Evolutionary conservation across 1,140 invertebrate species (phyloP), one percentile per base, ranked within the genome.

Genomic region (Aporrectodea caliginosa): DNA sequence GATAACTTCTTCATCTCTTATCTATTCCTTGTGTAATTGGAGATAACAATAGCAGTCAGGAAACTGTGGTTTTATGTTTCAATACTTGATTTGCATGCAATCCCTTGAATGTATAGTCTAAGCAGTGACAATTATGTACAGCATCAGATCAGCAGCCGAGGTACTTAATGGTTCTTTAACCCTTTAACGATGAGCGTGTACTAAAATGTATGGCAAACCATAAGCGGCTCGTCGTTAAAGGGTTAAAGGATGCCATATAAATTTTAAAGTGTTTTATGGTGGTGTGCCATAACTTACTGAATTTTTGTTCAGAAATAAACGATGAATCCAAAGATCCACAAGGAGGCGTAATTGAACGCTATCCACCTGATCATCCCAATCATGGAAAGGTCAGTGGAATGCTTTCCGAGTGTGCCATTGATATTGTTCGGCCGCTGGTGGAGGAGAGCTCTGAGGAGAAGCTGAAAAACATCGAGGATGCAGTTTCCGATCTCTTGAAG

Each of bases 351-450:
- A n/a, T 79, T 43, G 70, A 75, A 27, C 58, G 71, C 16, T 74
- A 79, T 32, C 78, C 78, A 32, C 16, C 34, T 35, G 78, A 32
- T 14, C 78, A 79, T 32, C 32, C 31, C 0, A 58, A 73, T 2
- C 35, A 27, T 1, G 69, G 69, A 29, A 33, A 79, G 32, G 70
- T 32, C 1, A 79, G 32, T 2, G 78, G 78, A 16, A 22, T 79
- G 30, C 30, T 79, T 1, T n/a, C 22, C 33, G 78, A 79, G 35
- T 29, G 27, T 43, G 30, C 75, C 6, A 1, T 76, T 58, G 29
- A 35, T 43, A 43, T 43, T 1, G 35, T 30, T n/a, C 43, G 6
- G 43, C 43, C 22, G 6, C 43, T 58, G 6, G 22, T 58, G 22
- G 6, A 58, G 43, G 43, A 35, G 34, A 35, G 32, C 35, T 58